Percentiles rank a stretch among this genome's conserved stretches.
These are phyloP conservation scores for Rostratula benghalensis DNA, from an alignment of 2,113 vertebrate genomes.

Conservation along the genomic window DNA sequence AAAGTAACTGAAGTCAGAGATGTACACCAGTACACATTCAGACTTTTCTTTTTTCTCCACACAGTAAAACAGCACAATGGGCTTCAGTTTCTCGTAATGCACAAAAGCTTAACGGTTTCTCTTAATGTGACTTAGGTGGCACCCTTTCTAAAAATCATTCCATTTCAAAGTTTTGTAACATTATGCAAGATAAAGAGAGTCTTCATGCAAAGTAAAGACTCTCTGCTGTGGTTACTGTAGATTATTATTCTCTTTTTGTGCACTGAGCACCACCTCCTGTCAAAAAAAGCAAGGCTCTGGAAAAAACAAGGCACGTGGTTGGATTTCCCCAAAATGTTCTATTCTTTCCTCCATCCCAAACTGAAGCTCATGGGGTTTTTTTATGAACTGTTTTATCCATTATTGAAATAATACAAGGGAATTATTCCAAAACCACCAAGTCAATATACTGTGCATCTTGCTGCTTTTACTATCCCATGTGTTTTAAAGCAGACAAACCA, in stretches of 20 bases:
- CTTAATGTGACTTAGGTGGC: background rate
- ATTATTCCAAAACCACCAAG: background rate
- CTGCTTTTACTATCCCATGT: background rate
- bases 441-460: background rate
- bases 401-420: background rate
- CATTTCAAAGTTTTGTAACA: background rate
- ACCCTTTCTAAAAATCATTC: background rate
- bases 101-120: background rate
- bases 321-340: background rate
- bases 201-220: background rate
- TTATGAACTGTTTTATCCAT: background rate
- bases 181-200: background rate
- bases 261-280: background rate
- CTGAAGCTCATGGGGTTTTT: background rate
- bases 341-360: background rate
- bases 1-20: constrained; percentile 41
- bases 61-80: background rate
- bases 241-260: background rate
- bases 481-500: background rate
- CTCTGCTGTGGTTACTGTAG: background rate
- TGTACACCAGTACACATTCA: background rate
- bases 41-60: background rate
- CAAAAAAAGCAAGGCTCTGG: background rate
- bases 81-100: background rate
- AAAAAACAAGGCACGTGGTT: background rate